Conservation (phyloP, 2,113 vertebrate species). For the Redunca redunca region DNA sequence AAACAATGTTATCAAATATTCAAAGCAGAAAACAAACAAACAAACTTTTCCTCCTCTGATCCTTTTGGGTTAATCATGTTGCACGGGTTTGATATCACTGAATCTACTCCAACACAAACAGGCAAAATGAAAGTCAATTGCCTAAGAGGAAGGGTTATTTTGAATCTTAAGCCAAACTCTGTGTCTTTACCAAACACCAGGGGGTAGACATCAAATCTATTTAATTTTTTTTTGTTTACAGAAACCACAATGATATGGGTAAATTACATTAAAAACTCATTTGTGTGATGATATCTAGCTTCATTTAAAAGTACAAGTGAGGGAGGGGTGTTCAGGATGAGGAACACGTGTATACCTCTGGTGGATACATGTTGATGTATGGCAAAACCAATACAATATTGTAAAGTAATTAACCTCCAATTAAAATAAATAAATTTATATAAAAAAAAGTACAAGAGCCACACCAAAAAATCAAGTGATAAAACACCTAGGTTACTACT, state of each 20-base stretch:
- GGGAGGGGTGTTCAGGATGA: too few species aligned
- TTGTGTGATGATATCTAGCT: not conserved
- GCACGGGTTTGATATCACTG: not conserved
- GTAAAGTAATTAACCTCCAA: too few species aligned
- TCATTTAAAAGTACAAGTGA: not conserved
- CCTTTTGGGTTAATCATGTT: not conserved
- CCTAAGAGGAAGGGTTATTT: not conserved
- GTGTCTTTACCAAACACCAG: not conserved
- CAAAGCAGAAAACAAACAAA: not conserved
- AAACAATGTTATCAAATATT: not conserved
- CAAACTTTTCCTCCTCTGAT: not conserved
- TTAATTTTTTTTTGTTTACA: not conserved
- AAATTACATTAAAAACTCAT: constrained; percentile 17
- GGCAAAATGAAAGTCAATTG: not conserved
- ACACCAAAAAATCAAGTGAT: not conserved
- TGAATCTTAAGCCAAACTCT: not conserved
- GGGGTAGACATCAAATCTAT: not conserved
- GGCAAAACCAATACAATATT: too few species aligned
- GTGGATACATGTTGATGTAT: too few species aligned
- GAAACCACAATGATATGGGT: not conserved
- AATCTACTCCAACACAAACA: not conserved
- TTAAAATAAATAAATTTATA: too few species aligned
- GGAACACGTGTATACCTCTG: too few species aligned
- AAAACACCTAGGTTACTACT: not conserved
- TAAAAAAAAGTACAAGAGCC: not conserved